Evolutionary conservation across 2,888 invertebrate species (phyloP).

Genomic region (Leptarthrus brevirostris): DNA sequence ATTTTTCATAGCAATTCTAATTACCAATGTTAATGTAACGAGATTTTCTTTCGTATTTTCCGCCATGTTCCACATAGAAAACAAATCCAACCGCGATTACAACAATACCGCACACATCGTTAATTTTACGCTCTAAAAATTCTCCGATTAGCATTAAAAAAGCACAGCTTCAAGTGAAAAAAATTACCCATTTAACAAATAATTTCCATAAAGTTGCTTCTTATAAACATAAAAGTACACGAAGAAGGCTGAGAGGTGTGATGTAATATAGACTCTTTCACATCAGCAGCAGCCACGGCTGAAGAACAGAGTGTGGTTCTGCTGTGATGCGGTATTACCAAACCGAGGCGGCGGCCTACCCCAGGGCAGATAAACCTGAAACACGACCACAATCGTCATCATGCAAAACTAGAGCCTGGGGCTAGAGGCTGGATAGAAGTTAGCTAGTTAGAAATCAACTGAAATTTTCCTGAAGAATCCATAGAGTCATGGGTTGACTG

Average conservation of each 20-base stretch:
- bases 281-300: neutral
- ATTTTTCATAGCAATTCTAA: too few relatives aligned
- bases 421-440: neutral
- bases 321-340: neutral
- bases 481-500: neutral
- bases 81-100: neutral
- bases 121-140: constrained; percentile 15
- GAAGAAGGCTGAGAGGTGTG: constrained; percentile 7
- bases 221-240: neutral
- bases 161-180: neutral
- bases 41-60: too few relatives aligned
- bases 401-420: neutral
- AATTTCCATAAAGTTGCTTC: constrained; percentile 20
- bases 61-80: neutral
- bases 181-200: constrained; percentile 7
- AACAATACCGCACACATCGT: constrained; percentile 20
- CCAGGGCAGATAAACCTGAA: constrained; percentile 16
- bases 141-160: neutral
- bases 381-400: constrained; percentile 5
- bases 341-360: neutral
- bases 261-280: neutral
- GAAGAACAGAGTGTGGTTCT: neutral
- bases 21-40: too few relatives aligned
- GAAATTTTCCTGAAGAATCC: neutral
- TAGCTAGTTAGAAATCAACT: neutral